Conservation (phyloP, 2,113 vertebrate species). For the Casuarius casuarius region DNA sequence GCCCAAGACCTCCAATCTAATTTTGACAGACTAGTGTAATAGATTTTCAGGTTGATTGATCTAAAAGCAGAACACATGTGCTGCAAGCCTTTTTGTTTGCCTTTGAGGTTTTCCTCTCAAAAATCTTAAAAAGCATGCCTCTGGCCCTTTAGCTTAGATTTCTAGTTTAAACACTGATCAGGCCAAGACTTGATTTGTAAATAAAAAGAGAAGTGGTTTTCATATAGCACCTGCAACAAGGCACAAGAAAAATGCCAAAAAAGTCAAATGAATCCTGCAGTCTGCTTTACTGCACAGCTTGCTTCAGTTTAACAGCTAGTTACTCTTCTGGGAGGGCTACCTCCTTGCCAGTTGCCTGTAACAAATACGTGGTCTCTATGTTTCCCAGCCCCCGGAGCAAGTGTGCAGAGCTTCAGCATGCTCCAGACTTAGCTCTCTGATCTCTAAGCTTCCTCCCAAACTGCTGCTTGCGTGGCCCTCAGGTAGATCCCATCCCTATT, state of each 20-base stretch:
- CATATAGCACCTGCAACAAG: not conserved
- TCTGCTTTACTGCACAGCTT: not conserved
- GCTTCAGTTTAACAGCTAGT: not conserved
- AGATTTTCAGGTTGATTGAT: not conserved
- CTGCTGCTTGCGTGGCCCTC: not conserved
- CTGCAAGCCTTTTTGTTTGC: not conserved
- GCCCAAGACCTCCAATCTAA: too few species aligned
- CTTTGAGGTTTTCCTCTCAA: not conserved
- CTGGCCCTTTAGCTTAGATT: not conserved
- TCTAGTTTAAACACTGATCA: not conserved
- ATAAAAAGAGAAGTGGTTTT: not conserved
- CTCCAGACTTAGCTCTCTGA: rapidly evolving
- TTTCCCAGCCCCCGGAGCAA: not conserved
- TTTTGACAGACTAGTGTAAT: not conserved
- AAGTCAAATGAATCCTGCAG: not conserved
- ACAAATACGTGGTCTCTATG: too few species aligned
- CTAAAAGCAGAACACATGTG: not conserved
- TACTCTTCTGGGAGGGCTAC: not conserved
- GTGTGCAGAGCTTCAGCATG: not conserved
- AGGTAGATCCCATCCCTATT: too few species aligned
- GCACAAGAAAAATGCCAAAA: not conserved
- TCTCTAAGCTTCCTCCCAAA: not conserved
- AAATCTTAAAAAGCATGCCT: not conserved
- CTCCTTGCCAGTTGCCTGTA: not conserved
- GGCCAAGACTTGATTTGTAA: not conserved